These are phyloP conservation scores for Phyllopteryx taeniolatus DNA, from an alignment of 2,113 vertebrate species.

Conservation along the genomic window DNA sequence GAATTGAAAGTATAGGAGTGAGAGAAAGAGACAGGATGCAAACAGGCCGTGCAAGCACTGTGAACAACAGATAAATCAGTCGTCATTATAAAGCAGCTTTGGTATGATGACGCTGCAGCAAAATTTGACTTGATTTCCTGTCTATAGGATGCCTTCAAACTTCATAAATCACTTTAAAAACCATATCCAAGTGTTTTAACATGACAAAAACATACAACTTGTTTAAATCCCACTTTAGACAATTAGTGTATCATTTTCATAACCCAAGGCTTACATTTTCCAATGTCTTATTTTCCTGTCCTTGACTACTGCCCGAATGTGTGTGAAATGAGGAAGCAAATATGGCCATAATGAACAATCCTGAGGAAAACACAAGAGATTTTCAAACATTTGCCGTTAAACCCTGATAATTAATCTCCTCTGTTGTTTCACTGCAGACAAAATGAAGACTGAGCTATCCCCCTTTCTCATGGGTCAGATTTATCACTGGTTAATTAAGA, in stretches of 20 bases:
- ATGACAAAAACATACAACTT: neutral
- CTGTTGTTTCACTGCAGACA: neutral
- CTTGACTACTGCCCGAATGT: neutral
- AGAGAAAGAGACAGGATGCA: too few species aligned
- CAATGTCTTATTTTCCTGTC: neutral
- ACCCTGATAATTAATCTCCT: neutral
- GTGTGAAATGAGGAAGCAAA: neutral
- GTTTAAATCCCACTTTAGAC: neutral
- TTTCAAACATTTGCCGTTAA: neutral
- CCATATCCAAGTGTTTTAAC: neutral
- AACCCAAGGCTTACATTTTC: neutral
- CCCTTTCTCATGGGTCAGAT: neutral
- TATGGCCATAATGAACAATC: neutral
- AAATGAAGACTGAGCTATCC: neutral
- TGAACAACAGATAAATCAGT: conserved; percentile 11
- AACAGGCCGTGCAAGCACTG: neutral
- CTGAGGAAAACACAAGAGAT: neutral
- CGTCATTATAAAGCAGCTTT: conserved; percentile 20
- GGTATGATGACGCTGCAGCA: conserved; percentile 3
- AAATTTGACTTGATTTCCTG: neutral
- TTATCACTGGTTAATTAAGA: conserved; percentile 29
- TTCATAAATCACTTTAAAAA: neutral
- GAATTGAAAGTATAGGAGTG: neutral
- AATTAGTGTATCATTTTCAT: neutral
- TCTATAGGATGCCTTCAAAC: neutral